Evolutionary conservation across 2,797 vertebrate genomes (phyloP).

Genomic region (Mallotus villosus): DNA sequence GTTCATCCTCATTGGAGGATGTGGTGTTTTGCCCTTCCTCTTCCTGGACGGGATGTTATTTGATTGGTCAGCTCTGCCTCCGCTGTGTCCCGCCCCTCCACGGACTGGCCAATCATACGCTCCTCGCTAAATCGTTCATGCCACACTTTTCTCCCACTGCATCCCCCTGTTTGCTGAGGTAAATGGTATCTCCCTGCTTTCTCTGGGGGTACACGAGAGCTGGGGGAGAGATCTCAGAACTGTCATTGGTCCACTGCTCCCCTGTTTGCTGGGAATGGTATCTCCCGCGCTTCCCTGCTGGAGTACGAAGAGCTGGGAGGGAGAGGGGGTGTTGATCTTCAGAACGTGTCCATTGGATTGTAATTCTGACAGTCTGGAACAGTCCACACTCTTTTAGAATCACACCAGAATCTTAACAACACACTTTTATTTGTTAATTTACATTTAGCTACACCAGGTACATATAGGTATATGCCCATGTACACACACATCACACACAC

Average conservation of each 20-base stretch:
- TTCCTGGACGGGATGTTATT: background rate
- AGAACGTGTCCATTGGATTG: background rate
- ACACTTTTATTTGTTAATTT: background rate
- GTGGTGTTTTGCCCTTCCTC: background rate
- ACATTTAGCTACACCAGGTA: too few species aligned
- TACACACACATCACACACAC: background rate
- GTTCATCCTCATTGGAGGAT: slow-evolving; percentile 11
- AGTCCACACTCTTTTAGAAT: background rate
- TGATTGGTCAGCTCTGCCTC: background rate
- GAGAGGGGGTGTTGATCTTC: slow-evolving; percentile 1
- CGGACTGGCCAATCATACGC: background rate
- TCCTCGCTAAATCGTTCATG: background rate
- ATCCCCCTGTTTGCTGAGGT: slow-evolving; percentile 20
- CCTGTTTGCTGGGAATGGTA: slow-evolving; percentile 19
- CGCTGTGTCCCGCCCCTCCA: slow-evolving; percentile 16
- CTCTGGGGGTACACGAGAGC: too few species aligned
- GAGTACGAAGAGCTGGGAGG: slow-evolving; percentile 30
- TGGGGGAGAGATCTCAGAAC: too few species aligned
- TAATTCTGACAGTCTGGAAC: slow-evolving; percentile 31
- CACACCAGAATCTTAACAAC: background rate
- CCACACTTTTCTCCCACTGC: slow-evolving; percentile 20
- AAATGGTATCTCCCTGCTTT: slow-evolving; percentile 12
- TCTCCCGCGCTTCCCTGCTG: slow-evolving; percentile 12
- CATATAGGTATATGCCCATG: too few species aligned
- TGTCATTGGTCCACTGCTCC: too few species aligned